Base-by-base conservation (phyloP, 2,797 vertebrate genomes). In the Microchirus variegatus region DNA sequence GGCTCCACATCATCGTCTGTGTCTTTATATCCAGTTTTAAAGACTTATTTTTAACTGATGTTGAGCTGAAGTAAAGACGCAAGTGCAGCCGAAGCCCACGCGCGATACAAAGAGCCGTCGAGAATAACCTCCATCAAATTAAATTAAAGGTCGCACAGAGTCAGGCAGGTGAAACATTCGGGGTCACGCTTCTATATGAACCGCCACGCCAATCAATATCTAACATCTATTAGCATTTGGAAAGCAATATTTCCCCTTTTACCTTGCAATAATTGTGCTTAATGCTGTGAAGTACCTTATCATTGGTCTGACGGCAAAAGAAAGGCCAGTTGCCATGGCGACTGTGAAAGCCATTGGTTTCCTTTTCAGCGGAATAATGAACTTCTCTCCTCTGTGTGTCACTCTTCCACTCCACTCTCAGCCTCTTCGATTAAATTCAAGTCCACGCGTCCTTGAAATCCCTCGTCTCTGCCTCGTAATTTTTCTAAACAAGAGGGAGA, bases 351-450 rank as follows among this genome's bases (percentile, higher is more conserved):
- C 93, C 93, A 93, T 93, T 88, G 91, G 92, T 92, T 92, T 93
- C 89, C 93, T 93, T 94, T 94, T 94, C 91, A 94, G 85, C 82
- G 46, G 83, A 89, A 93, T 94, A 94, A 94, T 94, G 91, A 93
- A 94, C 92, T 94, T 93, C 92, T 93, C 90, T 92, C 89, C 92
- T 93, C 89, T 81, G 89, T 86, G 90, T 93, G 92, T 93, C 91
- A 93, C 88, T 94, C 90, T 89, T 91, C 87, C 88, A 88, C 92
- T 92, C 90, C 86, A 87, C 91, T 92, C 89, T 85, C 90, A 89
- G 88, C 82, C 88, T 89, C 87, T 91, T 83, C 90, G 89, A 92
- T 93, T 93, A 93, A 92, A 92, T 81, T 93, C 78, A 86, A 90
- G 86, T 89, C 90, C 87, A 71, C 19, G 75, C 72, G 84, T 92